Conservation (phyloP, 2,113 vertebrate species). For the Corythornis vintsioides region DNA sequence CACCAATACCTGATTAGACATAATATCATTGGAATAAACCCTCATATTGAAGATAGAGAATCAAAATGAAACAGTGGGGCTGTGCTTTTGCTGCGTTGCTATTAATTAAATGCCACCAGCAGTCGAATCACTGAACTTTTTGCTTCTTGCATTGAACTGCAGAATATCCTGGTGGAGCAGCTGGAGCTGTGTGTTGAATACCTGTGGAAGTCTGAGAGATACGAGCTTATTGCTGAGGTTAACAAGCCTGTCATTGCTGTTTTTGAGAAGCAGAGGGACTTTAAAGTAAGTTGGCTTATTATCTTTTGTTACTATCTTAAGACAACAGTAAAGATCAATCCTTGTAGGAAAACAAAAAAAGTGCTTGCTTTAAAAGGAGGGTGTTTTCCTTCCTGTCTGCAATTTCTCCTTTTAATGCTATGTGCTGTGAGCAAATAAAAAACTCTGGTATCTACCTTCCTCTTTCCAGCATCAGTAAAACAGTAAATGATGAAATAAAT, state of each 20-base stretch:
- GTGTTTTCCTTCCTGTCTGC: neutral
- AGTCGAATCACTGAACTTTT: neutral
- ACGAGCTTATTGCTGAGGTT: conserved; percentile 96
- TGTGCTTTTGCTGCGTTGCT: neutral
- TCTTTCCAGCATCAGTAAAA: neutral
- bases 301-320: neutral
- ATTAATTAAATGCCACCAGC: neutral
- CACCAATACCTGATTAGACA: neutral
- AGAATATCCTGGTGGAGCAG: conserved; percentile 96
- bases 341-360: neutral
- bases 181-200: conserved; percentile 94
- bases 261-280: conserved; percentile 95
- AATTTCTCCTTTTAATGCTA: neutral
- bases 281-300: conserved; percentile 82
- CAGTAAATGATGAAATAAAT: neutral
- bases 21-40: neutral
- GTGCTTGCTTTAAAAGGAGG: neutral
- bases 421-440: neutral
- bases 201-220: conserved; percentile 95
- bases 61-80: neutral
- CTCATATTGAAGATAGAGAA: neutral
- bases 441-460: neutral
- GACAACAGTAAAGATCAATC: neutral
- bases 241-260: conserved; percentile 97
- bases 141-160: conserved; percentile 8